Conservation (phyloP, 2,888 invertebrate genomes). For the Athalia cordata region DNA sequence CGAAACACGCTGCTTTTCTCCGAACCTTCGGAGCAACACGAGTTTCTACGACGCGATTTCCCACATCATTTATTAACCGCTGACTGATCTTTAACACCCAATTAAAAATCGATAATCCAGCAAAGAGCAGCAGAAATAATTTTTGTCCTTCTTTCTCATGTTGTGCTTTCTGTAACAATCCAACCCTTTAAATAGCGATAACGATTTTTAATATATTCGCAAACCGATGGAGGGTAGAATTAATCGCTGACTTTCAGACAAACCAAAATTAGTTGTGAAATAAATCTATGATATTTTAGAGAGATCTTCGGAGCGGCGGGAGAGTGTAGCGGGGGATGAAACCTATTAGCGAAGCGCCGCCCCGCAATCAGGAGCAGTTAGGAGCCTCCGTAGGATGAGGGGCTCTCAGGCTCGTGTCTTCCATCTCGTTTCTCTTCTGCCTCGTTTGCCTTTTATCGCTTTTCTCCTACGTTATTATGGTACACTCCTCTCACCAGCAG, state of each 20-base stretch:
- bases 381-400: slow-evolving; percentile 22
- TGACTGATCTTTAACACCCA: too few species aligned
- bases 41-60: slow-evolving; percentile 24
- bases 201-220: too few species aligned
- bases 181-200: too few species aligned
- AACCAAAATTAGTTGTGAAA: slow-evolving; percentile 67
- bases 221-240: too few species aligned
- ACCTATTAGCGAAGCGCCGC: slow-evolving; percentile 62
- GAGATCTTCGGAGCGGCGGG: slow-evolving; percentile 48
- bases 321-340: slow-evolving; percentile 53
- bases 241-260: slow-evolving; percentile 58
- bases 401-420: slow-evolving; percentile 36
- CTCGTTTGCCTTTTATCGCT: slow-evolving; percentile 28
- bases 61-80: slow-evolving; percentile 25
- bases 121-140: too few species aligned
- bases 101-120: too few species aligned
- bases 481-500: neutral
- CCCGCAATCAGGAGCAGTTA: slow-evolving; percentile 59
- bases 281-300: slow-evolving; percentile 55
- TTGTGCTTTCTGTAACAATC: neutral
- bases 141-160: neutral
- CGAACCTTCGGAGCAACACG: slow-evolving; percentile 54
- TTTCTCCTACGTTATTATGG: slow-evolving; percentile 17
- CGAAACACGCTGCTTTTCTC: slow-evolving; percentile 67
- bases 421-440: slow-evolving; percentile 15